Evolutionary conservation across 1,140 invertebrate species (phyloP), one percentile per base, ranked within the genome.

Genomic region (Magallana angulata): DNA sequence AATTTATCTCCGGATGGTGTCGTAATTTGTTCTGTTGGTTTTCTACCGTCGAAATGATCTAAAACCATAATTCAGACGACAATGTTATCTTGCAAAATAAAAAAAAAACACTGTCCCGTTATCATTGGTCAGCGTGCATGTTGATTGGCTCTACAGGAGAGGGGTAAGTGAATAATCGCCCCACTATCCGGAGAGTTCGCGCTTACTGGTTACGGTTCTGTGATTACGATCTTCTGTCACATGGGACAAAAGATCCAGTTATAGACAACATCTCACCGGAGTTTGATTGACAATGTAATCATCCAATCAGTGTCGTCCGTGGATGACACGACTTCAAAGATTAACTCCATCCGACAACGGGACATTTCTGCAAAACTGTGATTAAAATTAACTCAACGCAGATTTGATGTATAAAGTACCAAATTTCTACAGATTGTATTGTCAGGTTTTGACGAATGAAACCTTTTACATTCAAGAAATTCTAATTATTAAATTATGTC

Each of bases 181-280:
- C 7, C 68, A 8, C 68, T 71, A 71, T 71, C 68, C 68, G 68
- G 68, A 71, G 68, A 71, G 24, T 71, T 71, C 68, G 36, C 68
- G 68, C 68, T 71, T 71, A 71, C 68, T 71, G 68, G 18, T 6
- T 71, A 71, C 68, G 68, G 68, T 71, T 71, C 68, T 24, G 24
- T 71, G 68, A 71, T 71, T 71, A 30, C 68, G 68, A 71, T 71
- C 68, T 71, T 24, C 68, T 71, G 68, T 71, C 68, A 71, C 68
- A 30, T 71, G 68, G 68, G 36, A 71, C 68, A 71, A 71, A 71
- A 71, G 68, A 71, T 30, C 68, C 68, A 71, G 18, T 71, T 18
- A 71, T 30, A 71, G 68, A 71, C 68, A 71, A 71, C 68, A 71
- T 71, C 68, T 71, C 68, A 71, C 68, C n/a, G 18, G 18, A 71